phyloP scores from a whole-genome alignment of 2,113 vertebrate species.

The Marcusenius ussheri region DNA sequence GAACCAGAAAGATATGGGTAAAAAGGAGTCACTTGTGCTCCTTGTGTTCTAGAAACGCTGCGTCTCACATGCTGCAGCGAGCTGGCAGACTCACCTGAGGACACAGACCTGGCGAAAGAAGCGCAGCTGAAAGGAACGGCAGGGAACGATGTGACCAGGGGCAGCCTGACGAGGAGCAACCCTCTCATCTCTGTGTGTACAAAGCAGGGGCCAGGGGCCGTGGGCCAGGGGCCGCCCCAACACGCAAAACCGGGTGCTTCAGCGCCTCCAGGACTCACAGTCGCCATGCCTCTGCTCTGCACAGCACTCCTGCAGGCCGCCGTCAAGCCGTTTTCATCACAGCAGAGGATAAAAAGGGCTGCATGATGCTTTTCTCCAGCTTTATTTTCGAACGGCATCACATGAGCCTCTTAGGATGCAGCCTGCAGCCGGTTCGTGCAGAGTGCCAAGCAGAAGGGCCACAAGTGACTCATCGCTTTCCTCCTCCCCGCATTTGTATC shows the following conservation, averaged over 20 bases:
- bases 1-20: not conserved
- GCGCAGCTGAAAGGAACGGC: not conserved
- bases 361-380: not conserved
- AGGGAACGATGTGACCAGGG: not conserved
- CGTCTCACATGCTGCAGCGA: not conserved
- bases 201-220: not conserved
- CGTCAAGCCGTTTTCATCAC: not conserved
- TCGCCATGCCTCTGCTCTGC: not conserved
- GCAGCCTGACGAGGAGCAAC: not conserved
- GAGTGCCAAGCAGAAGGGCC: not conserved
- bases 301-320: not conserved
- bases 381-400: slow-evolving; percentile 30
- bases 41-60: no score
- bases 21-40: not conserved
- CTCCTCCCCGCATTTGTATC: not conserved
- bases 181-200: not conserved
- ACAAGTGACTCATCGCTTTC: slow-evolving; percentile 23
- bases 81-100: not conserved
- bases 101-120: not conserved
- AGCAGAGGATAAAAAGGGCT: not conserved
- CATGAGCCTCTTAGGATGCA: slow-evolving; percentile 48
- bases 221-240: not conserved
- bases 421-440: slow-evolving; percentile 48
- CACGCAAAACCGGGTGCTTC: not conserved
- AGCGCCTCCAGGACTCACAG: not conserved